Evolutionary conservation across 2,113 vertebrate genomes (phyloP).

Genomic region (Leptocoma aspasia): DNA sequence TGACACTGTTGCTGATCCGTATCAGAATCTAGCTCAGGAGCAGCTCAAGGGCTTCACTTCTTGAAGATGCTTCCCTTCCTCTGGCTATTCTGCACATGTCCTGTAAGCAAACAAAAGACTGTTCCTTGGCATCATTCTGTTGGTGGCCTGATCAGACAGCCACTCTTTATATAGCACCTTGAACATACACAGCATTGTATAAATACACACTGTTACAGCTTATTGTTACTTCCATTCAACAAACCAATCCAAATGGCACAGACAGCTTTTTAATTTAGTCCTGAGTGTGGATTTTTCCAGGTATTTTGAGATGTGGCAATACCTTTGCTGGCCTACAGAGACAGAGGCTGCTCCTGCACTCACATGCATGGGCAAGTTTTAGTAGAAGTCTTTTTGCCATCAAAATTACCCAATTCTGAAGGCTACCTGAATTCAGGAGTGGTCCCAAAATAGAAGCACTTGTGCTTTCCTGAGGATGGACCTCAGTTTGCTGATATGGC

Average conservation of each 20-base stretch:
- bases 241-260: neutral
- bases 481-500: neutral
- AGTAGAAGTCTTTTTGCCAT: neutral
- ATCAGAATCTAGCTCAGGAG: neutral
- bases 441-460: neutral
- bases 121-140: neutral
- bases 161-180: neutral
- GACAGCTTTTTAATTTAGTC: neutral
- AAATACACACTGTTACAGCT: neutral
- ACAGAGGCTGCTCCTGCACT: neutral
- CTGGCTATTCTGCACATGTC: neutral
- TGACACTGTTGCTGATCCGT: neutral
- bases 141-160: neutral
- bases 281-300: neutral
- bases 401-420: neutral
- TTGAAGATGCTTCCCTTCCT: rapidly evolving
- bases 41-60: neutral
- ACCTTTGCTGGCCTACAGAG: rapidly evolving
- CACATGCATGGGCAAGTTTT: rapidly evolving
- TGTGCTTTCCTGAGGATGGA: neutral
- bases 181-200: neutral
- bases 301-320: neutral
- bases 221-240: neutral
- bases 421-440: neutral
- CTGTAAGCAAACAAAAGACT: neutral